Evolutionary conservation across 2,888 invertebrate species (phyloP).

Genomic region (Polydrusus pterygomalis): DNA sequence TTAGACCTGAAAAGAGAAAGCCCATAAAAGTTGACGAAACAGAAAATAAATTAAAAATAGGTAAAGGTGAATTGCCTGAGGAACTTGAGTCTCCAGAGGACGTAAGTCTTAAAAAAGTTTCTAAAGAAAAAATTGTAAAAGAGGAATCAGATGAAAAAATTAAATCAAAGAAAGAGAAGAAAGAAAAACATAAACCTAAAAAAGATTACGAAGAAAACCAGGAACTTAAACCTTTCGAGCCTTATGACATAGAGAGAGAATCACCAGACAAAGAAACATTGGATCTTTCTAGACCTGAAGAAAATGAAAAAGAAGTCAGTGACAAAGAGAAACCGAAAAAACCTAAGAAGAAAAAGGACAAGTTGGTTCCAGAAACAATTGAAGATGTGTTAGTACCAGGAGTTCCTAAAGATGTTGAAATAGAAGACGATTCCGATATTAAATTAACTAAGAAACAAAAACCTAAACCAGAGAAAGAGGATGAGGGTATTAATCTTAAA

Average conservation of each 20-base stretch:
- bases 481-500: conserved; percentile 68
- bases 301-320: conserved; percentile 58
- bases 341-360: conserved; percentile 62
- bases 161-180: conserved; percentile 62
- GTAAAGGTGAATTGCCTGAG: conserved; percentile 73
- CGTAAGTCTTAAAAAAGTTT: conserved; percentile 74
- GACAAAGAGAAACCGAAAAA: conserved; percentile 69
- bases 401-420: conserved; percentile 63
- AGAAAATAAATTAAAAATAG: conserved; percentile 67
- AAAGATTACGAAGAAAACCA: conserved; percentile 53
- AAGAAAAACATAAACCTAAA: conserved; percentile 38
- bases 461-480: conserved; percentile 63
- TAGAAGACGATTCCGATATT: conserved; percentile 69
- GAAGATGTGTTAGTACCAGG: conserved; percentile 62
- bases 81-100: conserved; percentile 70
- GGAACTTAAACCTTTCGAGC: conserved; percentile 60
- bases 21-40: conserved; percentile 61
- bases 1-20: conserved; percentile 64
- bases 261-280: conserved; percentile 69
- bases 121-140: conserved; percentile 62
- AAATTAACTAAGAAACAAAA: conserved; percentile 67
- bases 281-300: conserved; percentile 59
- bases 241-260: conserved; percentile 66
- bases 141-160: conserved; percentile 64
- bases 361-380: conserved; percentile 61